Conservation (phyloP, 2,888 invertebrate genomes). For the Onchidella celtica region DNA sequence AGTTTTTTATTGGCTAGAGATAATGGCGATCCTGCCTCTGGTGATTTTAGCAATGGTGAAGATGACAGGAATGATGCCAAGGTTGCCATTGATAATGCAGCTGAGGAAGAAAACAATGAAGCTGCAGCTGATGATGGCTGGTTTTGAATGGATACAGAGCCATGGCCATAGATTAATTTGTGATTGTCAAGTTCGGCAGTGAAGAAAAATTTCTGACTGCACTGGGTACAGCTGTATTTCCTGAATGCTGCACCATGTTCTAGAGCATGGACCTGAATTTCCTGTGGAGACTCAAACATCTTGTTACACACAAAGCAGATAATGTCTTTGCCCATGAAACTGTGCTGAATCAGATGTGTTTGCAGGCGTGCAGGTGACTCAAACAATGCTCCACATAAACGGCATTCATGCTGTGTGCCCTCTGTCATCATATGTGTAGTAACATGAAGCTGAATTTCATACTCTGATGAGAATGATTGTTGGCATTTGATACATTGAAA, state of each 20-base stretch:
- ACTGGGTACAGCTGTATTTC: conserved; percentile 91
- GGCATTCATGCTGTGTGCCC: conserved; percentile 86
- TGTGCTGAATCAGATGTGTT: conserved; percentile 94
- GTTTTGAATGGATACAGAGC: neutral
- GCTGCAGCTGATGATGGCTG: conserved; percentile 7
- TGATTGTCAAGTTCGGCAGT: conserved; percentile 95
- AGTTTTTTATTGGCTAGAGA: conserved; percentile 7
- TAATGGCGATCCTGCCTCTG: neutral
- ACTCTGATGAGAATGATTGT: conserved; percentile 84
- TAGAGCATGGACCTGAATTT: conserved; percentile 90
- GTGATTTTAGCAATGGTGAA: conserved; percentile 34
- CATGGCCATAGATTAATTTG: conserved; percentile 68
- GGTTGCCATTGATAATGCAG: conserved; percentile 43
- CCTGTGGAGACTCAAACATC: conserved; percentile 90
- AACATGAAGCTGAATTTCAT: conserved; percentile 85
- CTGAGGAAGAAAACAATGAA: conserved; percentile 35
- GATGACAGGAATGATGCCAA: conserved; percentile 40
- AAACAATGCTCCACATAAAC: conserved; percentile 87
- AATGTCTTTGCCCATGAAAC: conserved; percentile 91
- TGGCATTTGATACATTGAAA: conserved; percentile 87
- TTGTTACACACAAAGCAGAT: conserved; percentile 94
- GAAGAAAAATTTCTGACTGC: conserved; percentile 93
- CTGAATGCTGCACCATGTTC: conserved; percentile 90
- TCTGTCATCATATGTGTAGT: conserved; percentile 83
- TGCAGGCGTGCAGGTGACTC: conserved; percentile 91